A percentile compares a stretch with the other conserved stretches of the same genome.
These are phyloP conservation scores for Poeciliopsis turrubarensis DNA, from an alignment of 2,113 vertebrate species.

Conservation along the genomic window DNA sequence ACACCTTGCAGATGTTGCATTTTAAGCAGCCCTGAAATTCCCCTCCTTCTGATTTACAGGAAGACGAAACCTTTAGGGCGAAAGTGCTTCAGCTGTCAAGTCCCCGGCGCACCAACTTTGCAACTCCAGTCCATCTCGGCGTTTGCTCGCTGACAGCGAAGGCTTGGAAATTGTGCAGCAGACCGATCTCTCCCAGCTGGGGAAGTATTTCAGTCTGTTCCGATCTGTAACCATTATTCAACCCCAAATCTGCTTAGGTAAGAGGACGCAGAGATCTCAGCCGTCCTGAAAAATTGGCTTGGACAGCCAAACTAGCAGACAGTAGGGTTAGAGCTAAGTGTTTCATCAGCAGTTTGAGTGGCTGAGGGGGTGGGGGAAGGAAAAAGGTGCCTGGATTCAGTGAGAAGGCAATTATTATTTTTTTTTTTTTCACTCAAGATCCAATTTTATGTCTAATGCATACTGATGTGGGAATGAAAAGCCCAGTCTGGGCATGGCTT, in stretches of 20 bases:
- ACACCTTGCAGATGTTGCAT: conserved; percentile 3
- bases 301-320: conserved; percentile 43
- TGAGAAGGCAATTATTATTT: neutral
- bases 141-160: conserved; percentile 30
- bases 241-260: conserved; percentile 50
- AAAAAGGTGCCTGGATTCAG: conserved; percentile 20
- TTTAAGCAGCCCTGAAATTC: conserved; percentile 3
- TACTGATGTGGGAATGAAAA: conserved; percentile 30
- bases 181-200: conserved; percentile 26
- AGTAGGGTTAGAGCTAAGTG: conserved; percentile 32
- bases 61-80: neutral
- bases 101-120: conserved; percentile 20
- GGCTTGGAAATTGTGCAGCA: conserved; percentile 20
- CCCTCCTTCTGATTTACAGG: neutral
- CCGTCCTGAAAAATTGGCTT: conserved; percentile 39
- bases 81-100: conserved; percentile 27
- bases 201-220: conserved; percentile 31
- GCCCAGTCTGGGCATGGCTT: conserved; percentile 22
- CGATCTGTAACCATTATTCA: conserved; percentile 48
- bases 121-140: conserved; percentile 14
- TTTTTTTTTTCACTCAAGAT: conserved; percentile 22
- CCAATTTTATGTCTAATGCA: conserved; percentile 45
- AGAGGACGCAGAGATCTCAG: conserved; percentile 40
- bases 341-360: conserved; percentile 65
- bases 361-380: neutral